Base-by-base conservation (phyloP, 2,797 vertebrate species). In the Diplodus sargus region DNA sequence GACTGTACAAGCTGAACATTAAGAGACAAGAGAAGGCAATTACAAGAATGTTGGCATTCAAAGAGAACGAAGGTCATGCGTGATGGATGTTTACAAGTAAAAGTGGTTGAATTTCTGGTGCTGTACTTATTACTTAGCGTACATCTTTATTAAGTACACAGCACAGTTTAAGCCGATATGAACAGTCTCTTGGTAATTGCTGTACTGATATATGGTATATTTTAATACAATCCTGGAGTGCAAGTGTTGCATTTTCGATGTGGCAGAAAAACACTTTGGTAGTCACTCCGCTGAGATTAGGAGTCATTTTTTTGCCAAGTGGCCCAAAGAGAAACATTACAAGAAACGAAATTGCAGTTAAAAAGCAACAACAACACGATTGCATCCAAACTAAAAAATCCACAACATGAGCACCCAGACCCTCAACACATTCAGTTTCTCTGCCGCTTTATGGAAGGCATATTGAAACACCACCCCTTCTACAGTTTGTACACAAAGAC, bases 41-140 rank as follows among this genome's bases (percentile, higher is more conserved):
- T 52, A 63, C 58, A 54, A 66, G 68, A 76, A 70, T 66, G 65
- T 74, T 87, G 67, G 39, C 59, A 83, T 90, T 87, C 60, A 87
- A 59, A 71, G n/a, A 76, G 57, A 85, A 71, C 4, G 15, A 78
- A 87, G 84, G 86, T 78, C 80, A 42, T 20, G 4, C 42, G 53
- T 82, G 1, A 67, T 53, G 42, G 54, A 75, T 81, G 51, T 87
- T 80, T 59, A n/a, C 9, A 23, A 18, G 52, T 51, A 16, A 76
- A 34, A 76, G 61, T 74, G 74, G 34, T n/a, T 53, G 49, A 47
- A 48, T 79, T 60, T 81, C 43, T 56, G 43, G 1, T 39, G n/a
- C 15, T 20, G 43, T n/a, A 45, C 56, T 54, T 76, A 51, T 14
- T n/a, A 39, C 61, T 58, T 65, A 22, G 6, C 59, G 65, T 25